phyloP scores from a whole-genome alignment of 2,113 vertebrate genomes.

The Porphyrio hochstetteri region DNA sequence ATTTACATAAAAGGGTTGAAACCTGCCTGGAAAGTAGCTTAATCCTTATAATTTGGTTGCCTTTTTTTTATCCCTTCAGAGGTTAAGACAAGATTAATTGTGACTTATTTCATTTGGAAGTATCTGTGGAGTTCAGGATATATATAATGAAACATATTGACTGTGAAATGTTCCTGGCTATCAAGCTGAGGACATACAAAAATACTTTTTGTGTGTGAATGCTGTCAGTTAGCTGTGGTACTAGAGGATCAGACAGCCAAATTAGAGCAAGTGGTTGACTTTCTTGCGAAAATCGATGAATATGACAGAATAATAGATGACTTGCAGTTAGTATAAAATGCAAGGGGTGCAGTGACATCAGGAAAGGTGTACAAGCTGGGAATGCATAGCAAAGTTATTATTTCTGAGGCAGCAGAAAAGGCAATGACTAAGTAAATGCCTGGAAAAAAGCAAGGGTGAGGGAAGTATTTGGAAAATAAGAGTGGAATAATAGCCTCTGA shows the following conservation, averaged over 20 bases:
- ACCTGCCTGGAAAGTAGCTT: constrained; percentile 4
- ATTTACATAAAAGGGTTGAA: constrained; percentile 20
- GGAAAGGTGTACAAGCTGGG: not conserved
- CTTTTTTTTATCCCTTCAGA: constrained; percentile 38
- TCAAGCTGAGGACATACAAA: constrained; percentile 2
- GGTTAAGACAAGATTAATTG: constrained; percentile 43
- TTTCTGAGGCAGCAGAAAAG: not conserved
- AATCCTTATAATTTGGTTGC: constrained; percentile 39
- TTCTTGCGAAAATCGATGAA: constrained; percentile 63
- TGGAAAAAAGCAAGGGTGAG: not conserved
- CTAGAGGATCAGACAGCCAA: constrained; percentile 41
- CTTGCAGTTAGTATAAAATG: constrained; percentile 2
- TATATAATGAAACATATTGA: constrained; percentile 40
- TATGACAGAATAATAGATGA: constrained; percentile 67
- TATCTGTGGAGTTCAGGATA: constrained; percentile 31
- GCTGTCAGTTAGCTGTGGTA: constrained; percentile 42
- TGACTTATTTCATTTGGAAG: constrained; percentile 45
- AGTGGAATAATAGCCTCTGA: not conserved
- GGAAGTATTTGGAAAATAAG: not conserved
- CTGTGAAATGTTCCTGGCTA: constrained; percentile 25
- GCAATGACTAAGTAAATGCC: not conserved
- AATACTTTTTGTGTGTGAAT: not conserved
- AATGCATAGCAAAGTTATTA: not conserved
- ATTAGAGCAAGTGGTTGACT: constrained; percentile 55
- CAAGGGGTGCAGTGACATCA: constrained; percentile 40